Conservation (phyloP, 2,113 vertebrate genomes). For the Delphinus delphis region DNA sequence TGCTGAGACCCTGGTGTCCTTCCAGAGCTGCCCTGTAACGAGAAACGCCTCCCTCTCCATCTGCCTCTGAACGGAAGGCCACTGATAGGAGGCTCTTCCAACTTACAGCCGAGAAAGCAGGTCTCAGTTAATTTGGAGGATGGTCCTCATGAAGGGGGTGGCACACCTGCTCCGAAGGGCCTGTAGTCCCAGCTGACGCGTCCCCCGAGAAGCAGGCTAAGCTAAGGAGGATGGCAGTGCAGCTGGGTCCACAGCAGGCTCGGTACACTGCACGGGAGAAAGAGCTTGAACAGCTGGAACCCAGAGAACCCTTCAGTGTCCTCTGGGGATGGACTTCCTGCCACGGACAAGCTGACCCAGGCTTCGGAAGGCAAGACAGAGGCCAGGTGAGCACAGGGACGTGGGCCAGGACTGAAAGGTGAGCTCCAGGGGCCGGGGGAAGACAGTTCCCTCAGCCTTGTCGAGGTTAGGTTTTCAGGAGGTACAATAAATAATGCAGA, state of each 20-base stretch:
- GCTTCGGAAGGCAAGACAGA: not conserved
- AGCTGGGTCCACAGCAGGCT: not conserved
- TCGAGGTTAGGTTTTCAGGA: not conserved
- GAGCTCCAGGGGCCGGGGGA: too few relatives aligned
- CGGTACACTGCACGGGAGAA: not conserved
- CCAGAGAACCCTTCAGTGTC: not conserved
- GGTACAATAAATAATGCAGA: not conserved
- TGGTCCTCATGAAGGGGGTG: not conserved
- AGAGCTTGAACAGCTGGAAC: not conserved
- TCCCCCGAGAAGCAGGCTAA: not conserved
- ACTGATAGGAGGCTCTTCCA: not conserved
- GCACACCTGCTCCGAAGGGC: too few relatives aligned
- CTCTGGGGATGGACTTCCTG: not conserved
- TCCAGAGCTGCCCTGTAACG: not conserved
- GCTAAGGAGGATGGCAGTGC: rapidly evolving
- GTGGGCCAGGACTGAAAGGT: not conserved
- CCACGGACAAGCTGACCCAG: not conserved
- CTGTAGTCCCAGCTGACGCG: too few relatives aligned
- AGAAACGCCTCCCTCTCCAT: not conserved
- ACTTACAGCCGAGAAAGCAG: not conserved
- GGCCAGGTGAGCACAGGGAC: not conserved
- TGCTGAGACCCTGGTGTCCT: not conserved
- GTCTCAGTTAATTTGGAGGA: not conserved
- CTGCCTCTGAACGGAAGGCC: not conserved
- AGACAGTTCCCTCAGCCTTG: not conserved